Conservation (phyloP, 2,113 vertebrate genomes). For the Rhizomys pruinosus region DNA sequence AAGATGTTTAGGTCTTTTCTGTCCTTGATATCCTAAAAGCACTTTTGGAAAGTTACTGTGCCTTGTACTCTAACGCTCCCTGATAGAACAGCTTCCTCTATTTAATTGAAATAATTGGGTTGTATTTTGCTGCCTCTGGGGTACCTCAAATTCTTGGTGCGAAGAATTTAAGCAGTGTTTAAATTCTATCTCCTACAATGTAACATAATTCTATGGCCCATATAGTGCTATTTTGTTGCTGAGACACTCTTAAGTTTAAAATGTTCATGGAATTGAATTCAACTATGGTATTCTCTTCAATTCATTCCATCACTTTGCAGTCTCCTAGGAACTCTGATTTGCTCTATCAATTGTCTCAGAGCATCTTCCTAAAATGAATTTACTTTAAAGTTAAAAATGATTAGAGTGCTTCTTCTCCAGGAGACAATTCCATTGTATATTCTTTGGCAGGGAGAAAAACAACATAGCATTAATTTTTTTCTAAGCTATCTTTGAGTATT, state of each 20-base stretch:
- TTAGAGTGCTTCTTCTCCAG: slow-evolving; percentile 71
- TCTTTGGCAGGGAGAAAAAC: slow-evolving; percentile 73
- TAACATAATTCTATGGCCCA: slow-evolving; percentile 13
- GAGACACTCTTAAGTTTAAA: slow-evolving; percentile 63
- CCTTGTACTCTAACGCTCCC: slow-evolving; percentile 25
- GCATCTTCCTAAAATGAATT: slow-evolving; percentile 71
- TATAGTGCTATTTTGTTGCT: slow-evolving; percentile 51
- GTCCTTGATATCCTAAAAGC: neutral
- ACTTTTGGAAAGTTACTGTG: slow-evolving; percentile 44
- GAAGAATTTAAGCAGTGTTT: slow-evolving; percentile 39
- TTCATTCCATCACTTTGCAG: slow-evolving; percentile 32
- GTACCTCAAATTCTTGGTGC: slow-evolving; percentile 26
- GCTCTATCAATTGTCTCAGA: slow-evolving; percentile 62
- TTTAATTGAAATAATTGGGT: slow-evolving; percentile 49
- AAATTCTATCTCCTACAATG: slow-evolving; percentile 12
- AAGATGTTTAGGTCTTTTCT: slow-evolving; percentile 25
- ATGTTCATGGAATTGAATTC: slow-evolving; percentile 57
- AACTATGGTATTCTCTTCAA: slow-evolving; percentile 21
- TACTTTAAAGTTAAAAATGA: slow-evolving; percentile 76
- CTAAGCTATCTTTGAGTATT: slow-evolving; percentile 62
- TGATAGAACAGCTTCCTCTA: slow-evolving; percentile 14
- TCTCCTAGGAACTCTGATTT: slow-evolving; percentile 64
- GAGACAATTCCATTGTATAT: slow-evolving; percentile 71
- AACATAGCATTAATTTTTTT: slow-evolving; percentile 69
- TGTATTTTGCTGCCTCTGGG: slow-evolving; percentile 21